Evolutionary conservation across 2,888 invertebrate species (phyloP).

Genomic region (Pecten maximus): DNA sequence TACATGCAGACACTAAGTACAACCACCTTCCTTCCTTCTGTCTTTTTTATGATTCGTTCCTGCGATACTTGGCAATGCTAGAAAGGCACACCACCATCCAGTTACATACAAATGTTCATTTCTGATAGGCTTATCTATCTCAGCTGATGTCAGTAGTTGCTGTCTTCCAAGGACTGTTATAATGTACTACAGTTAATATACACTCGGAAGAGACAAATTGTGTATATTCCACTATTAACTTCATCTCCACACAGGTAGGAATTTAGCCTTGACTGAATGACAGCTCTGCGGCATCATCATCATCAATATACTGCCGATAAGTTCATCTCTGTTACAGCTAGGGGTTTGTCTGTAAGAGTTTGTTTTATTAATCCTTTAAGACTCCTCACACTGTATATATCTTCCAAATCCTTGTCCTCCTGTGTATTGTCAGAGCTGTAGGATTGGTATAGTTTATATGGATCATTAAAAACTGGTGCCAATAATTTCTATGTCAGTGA

Average conservation of each 20-base stretch:
- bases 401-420: background rate
- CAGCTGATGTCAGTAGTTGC: background rate
- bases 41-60: background rate
- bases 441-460: background rate
- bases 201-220: background rate
- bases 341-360: no score
- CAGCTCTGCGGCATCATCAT: background rate
- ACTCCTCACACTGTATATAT: background rate
- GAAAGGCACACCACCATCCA: background rate
- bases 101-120: background rate
- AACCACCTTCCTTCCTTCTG: background rate
- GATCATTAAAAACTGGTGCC: slow-evolving; percentile 10
- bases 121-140: background rate
- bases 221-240: background rate
- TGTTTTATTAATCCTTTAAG: no score
- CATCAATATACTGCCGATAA: background rate
- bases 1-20: background rate
- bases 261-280: background rate
- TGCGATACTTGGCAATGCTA: background rate
- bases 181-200: background rate
- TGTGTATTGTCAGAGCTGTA: background rate
- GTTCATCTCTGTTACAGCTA: background rate
- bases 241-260: background rate
- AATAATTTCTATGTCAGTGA: background rate
- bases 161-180: background rate